These are phyloP conservation scores for Macrobrachium nipponense DNA, from an alignment of 1,140 invertebrate genomes.

Conservation along the genomic window DNA sequence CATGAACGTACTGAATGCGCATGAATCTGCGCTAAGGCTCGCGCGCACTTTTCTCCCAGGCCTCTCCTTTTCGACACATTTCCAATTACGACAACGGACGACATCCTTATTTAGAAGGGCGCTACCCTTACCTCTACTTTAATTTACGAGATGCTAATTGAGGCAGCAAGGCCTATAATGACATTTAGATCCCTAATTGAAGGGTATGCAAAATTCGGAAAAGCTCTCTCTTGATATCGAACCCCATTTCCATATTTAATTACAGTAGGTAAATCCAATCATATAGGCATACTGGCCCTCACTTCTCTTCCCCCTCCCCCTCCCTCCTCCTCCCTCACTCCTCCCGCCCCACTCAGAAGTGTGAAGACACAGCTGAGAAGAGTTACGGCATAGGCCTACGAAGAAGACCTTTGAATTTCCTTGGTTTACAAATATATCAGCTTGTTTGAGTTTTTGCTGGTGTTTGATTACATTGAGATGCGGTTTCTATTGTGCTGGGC, in stretches of 20 bases:
- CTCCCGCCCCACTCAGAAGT: constrained; percentile 24
- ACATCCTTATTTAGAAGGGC: neutral
- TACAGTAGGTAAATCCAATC: constrained; percentile 60
- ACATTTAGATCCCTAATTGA: constrained; percentile 43
- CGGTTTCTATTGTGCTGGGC: too few relatives aligned
- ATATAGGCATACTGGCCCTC: constrained; percentile 42
- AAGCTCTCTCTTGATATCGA: constrained; percentile 49
- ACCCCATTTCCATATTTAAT: constrained; percentile 60
- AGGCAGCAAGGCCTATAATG: constrained; percentile 2
- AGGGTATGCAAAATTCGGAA: constrained; percentile 50
- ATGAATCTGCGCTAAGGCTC: too few relatives aligned
- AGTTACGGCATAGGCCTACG: too few relatives aligned
- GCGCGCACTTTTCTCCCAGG: too few relatives aligned
- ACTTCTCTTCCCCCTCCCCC: constrained; percentile 23
- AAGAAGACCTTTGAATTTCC: too few relatives aligned
- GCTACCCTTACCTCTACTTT: neutral
- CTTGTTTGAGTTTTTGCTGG: too few relatives aligned
- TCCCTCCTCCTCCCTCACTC: constrained; percentile 18
- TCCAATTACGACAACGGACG: neutral
- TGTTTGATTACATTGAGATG: too few relatives aligned
- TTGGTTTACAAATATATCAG: too few relatives aligned
- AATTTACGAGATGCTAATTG: constrained; percentile 19
- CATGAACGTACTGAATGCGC: too few relatives aligned
- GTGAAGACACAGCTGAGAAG: constrained; percentile 20
- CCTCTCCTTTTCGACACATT: neutral